Percentiles rank a stretch among this genome's conserved stretches.
These are phyloP conservation scores for Apolygus lucorum DNA, from an alignment of 1,140 invertebrate genomes.

Conservation along the genomic window DNA sequence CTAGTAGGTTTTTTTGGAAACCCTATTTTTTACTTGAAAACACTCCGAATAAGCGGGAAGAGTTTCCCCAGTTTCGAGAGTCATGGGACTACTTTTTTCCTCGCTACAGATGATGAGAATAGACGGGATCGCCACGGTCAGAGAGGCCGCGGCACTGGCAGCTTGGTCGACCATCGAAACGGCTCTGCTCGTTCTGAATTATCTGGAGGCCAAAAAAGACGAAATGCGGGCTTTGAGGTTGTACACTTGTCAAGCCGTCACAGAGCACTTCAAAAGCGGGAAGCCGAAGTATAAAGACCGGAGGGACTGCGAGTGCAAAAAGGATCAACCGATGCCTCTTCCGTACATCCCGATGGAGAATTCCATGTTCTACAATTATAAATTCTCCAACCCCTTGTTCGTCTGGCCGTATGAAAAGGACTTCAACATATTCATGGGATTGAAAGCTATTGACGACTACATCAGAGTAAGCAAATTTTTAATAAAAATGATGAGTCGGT, in stretches of 20 bases:
- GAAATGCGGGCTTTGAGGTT: neutral
- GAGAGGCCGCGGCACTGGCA: neutral
- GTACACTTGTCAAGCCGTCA: neutral
- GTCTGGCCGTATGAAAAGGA: slow-evolving; percentile 8
- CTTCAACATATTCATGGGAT: slow-evolving; percentile 3
- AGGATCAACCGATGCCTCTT: neutral
- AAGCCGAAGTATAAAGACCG: neutral
- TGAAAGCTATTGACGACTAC: slow-evolving; percentile 6
- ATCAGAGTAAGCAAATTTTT: neutral
- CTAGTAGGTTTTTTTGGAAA: no score
- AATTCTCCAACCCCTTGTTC: neutral
- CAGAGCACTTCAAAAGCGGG: neutral
- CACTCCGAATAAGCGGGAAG: no score
- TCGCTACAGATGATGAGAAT: neutral
- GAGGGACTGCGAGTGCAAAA: neutral
- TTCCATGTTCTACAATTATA: slow-evolving; percentile 3
- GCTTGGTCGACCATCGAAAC: slow-evolving; percentile 1
- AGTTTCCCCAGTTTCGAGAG: no score
- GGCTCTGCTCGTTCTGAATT: neutral
- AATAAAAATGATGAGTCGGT: no score
- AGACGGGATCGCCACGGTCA: neutral
- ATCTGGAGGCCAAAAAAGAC: neutral
- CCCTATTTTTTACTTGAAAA: no score
- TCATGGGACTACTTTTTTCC: no score
- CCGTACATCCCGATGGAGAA: neutral